These are phyloP conservation scores for Pogonocherus hispidulus DNA, from an alignment of 2,888 invertebrate genomes.

Conservation along the genomic window DNA sequence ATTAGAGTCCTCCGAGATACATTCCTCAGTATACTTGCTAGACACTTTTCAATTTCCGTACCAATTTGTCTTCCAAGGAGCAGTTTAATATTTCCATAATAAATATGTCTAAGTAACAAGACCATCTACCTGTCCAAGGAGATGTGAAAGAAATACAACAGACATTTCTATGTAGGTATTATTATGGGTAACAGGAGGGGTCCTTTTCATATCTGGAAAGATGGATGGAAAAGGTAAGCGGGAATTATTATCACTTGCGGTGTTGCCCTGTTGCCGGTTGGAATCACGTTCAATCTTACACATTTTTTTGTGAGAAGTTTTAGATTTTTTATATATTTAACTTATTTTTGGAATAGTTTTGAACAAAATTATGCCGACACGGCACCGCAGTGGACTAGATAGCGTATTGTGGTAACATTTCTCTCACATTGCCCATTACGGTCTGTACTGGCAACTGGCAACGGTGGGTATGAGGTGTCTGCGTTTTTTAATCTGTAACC, in stretches of 20 bases:
- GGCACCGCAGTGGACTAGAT: too few species aligned
- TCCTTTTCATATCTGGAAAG: constrained; percentile 5
- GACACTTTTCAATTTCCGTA: constrained; percentile 8
- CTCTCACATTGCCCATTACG: too few species aligned
- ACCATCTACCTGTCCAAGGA: constrained; percentile 23
- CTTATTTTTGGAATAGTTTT: too few species aligned
- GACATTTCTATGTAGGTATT: constrained; percentile 21
- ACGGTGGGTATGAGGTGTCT: too few species aligned
- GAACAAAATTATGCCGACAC: too few species aligned
- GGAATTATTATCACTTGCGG: not conserved
- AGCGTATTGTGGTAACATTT: too few species aligned
- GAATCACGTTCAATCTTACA: too few species aligned
- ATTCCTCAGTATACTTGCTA: not conserved
- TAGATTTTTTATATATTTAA: too few species aligned
- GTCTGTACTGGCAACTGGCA: too few species aligned
- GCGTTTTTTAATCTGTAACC: too few species aligned
- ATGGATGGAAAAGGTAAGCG: constrained; percentile 8
- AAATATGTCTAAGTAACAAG: constrained; percentile 15
- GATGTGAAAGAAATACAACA: constrained; percentile 18
- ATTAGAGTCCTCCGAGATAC: too few species aligned
- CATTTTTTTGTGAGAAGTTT: too few species aligned
- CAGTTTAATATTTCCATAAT: constrained; percentile 9
- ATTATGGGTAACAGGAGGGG: constrained; percentile 8
- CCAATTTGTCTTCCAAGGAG: constrained; percentile 14
- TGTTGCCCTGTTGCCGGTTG: not conserved